Evolutionary conservation across 92 coral and sea anemone species (phyloP).

Genomic region (Isaurus tuberculatus): DNA sequence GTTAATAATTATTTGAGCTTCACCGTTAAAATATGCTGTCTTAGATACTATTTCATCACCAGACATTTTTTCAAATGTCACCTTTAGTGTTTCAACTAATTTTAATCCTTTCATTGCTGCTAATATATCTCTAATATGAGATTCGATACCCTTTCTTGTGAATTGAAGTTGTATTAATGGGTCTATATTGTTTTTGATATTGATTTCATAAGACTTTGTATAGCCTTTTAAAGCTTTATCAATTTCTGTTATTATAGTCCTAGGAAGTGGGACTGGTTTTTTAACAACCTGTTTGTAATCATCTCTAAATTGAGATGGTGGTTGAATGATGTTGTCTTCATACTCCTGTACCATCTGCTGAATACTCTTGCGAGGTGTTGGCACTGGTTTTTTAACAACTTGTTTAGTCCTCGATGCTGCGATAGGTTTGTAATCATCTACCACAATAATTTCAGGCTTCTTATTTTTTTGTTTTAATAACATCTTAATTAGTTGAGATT

Average conservation of each 20-base stretch:
- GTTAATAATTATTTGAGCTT: neutral
- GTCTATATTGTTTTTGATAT: neutral
- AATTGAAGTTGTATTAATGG: neutral
- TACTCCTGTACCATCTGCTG: constrained; percentile 20
- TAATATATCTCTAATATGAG: neutral
- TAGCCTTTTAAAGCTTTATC: neutral
- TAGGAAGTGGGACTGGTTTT: neutral
- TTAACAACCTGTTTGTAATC: neutral
- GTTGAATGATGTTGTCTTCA: neutral
- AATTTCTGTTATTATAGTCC: neutral
- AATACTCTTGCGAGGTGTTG: neutral
- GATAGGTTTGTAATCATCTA: constrained; percentile 31
- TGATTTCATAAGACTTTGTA: neutral
- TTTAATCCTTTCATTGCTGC: neutral
- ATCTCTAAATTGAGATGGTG: neutral
- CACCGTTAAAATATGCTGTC: neutral
- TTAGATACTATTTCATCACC: neutral
- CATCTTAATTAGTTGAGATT: constrained; percentile 35
- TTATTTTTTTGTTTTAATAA: constrained; percentile 27
- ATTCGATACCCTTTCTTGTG: neutral
- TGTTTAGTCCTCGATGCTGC: no score
- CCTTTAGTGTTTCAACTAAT: neutral
- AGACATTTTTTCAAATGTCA: neutral
- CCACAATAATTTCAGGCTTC: constrained; percentile 16
- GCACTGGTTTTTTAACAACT: constrained; percentile 16